phyloP scores from a whole-genome alignment of 2,888 invertebrate genomes.

The Oxyscelio sp. region DNA sequence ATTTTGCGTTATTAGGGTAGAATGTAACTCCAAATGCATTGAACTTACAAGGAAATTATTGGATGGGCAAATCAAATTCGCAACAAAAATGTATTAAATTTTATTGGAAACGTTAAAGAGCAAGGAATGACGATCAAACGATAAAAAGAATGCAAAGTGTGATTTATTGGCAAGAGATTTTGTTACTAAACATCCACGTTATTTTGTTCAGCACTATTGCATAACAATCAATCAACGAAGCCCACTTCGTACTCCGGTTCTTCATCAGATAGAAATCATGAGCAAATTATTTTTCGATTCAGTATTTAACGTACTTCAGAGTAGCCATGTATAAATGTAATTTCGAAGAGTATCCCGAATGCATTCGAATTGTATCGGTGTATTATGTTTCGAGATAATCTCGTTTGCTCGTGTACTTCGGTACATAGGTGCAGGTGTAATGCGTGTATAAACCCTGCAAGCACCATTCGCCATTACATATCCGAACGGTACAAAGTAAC shows the following conservation, averaged over 20 bases:
- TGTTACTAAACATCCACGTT: too few relatives aligned
- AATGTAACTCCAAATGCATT: too few relatives aligned
- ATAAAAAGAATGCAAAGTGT: too few relatives aligned
- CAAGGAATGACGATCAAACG: too few relatives aligned
- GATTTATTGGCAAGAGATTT: too few relatives aligned
- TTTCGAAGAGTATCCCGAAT: slow-evolving; percentile 45
- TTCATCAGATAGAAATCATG: slow-evolving; percentile 54
- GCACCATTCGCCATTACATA: slow-evolving; percentile 19
- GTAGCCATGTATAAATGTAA: slow-evolving; percentile 52
- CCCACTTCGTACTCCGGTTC: slow-evolving; percentile 53
- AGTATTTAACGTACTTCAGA: slow-evolving; percentile 53
- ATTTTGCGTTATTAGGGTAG: too few relatives aligned
- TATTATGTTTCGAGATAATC: slow-evolving; percentile 53
- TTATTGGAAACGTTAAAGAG: too few relatives aligned
- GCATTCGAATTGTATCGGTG: not conserved
- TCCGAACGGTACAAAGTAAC: slow-evolving; percentile 49
- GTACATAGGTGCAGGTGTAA: slow-evolving; percentile 48
- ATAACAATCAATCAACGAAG: slow-evolving; percentile 57
- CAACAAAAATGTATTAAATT: too few relatives aligned
- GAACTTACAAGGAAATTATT: too few relatives aligned
- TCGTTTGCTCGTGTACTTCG: slow-evolving; percentile 40
- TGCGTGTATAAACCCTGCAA: slow-evolving; percentile 28
- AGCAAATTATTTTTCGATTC: slow-evolving; percentile 62
- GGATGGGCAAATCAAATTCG: too few relatives aligned
- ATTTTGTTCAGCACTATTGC: too few relatives aligned